These are phyloP conservation scores for Caenorhabditis doughertyi DNA, from an alignment of 2,888 invertebrate species.

Conservation along the genomic window DNA sequence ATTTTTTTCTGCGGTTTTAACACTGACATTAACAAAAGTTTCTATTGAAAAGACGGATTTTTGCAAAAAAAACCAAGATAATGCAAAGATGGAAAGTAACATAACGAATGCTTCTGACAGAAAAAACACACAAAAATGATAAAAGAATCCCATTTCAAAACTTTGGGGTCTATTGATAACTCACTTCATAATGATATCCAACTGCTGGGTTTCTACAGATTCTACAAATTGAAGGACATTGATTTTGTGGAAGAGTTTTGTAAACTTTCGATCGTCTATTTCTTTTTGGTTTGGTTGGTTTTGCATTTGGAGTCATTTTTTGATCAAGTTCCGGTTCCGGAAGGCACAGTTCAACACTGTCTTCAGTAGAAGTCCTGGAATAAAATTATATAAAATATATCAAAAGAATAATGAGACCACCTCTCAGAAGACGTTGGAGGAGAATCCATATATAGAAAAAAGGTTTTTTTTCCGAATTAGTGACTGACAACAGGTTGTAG, in stretches of 20 bases:
- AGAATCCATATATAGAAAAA: slow-evolving; percentile 18
- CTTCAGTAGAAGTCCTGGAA: slow-evolving; percentile 15
- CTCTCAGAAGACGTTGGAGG: slow-evolving; percentile 21
- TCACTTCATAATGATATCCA: slow-evolving; percentile 58
- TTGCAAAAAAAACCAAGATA: too few relatives aligned
- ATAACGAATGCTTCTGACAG: neutral
- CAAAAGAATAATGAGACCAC: neutral
- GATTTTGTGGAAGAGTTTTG: slow-evolving; percentile 35
- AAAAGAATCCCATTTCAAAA: neutral
- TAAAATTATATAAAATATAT: neutral
- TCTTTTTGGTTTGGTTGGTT: slow-evolving; percentile 9
- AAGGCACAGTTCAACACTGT: slow-evolving; percentile 11
- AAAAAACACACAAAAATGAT: neutral
- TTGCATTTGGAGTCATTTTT: neutral
- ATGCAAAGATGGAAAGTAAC: too few relatives aligned
- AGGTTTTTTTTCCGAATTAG: slow-evolving; percentile 4
- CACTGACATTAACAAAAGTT: too few relatives aligned
- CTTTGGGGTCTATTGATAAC: too few relatives aligned
- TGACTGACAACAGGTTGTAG: slow-evolving; percentile 28
- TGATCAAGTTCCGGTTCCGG: neutral
- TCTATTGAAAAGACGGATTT: too few relatives aligned
- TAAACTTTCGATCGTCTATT: slow-evolving; percentile 42
- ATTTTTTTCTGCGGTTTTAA: too few relatives aligned
- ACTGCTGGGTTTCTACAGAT: slow-evolving; percentile 45
- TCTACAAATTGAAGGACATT: slow-evolving; percentile 33